Evolutionary conservation across 37 sponge, comb jelly and placozoan species (phyloP), one percentile per base, ranked within the genome.

Genomic region (Halichondria panicea): DNA sequence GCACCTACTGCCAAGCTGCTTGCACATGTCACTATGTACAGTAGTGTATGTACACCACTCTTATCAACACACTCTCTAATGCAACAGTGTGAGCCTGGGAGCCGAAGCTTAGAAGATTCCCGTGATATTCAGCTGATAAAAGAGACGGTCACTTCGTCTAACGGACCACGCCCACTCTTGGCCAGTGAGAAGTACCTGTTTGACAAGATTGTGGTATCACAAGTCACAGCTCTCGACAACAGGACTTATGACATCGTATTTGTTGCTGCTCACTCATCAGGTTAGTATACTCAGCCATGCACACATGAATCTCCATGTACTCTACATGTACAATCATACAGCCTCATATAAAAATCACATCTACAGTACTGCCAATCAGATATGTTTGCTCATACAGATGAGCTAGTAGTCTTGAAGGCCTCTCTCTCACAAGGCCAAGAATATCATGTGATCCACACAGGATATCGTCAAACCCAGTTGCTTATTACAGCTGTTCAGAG

Each of bases 191-290:
- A 66, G 2, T 67, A 66, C 76, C 50, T 68, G 55, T 85, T 93
- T 45, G 35, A 61, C 42, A 80, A 76, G 56, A 56, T 93, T 3
- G 79, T 67, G 64, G 92, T 91, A 8, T 83, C 71, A 57, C 46
- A 57, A 21, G 75, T 81, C 0, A 55, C 39, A 15, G 74, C 27
- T 35, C 19, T 86, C 22, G 74, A 76, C 56, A 78, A 74, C 1
- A 34, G 53, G 5, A 33, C 6, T 0, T 67, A 82, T 38, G 86
- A 81, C 0, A 74, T 89, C 11, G 55, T 88, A 66, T 88, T 77
- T 62, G 72, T 89, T 45, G 73, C 86, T 0, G 81, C 81, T 38
- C 18, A 55, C 46, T 56, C 66, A 57, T 66, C 58, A 53, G 74
- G 79, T 79, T 40, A 57, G 81, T 63, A 32, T 0, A 50, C 4